Base-by-base conservation (phyloP, 2,888 invertebrate species). In the Dioctria rufipes region DNA sequence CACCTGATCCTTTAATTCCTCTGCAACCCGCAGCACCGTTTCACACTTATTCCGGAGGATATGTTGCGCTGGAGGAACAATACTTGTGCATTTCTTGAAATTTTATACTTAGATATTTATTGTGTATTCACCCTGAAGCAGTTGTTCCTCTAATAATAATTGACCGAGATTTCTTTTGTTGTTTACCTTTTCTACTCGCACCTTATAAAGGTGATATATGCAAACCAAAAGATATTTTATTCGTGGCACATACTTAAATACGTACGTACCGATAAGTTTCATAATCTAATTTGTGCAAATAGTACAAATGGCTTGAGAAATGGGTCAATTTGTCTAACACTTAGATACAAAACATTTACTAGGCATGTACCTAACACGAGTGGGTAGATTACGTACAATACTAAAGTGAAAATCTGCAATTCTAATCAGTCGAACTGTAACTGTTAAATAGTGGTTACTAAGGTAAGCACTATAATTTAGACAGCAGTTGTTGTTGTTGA, bases 341-440 rank as follows among this genome's bases (percentile, higher is more conserved):
- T 40, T 25, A 25, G 65, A 42, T 65, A n/a, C 65, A 42, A n/a
- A n/a, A 65, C 40, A 13, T 42, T 13, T 65, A 40, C n/a, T n/a
- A 13, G 42, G 65, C 40, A 65, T 65, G 65, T 42, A 65, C 40
- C 40, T 42, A 65, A 65, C 65, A 5, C 42, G 40, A 13, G 9
- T 5, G 39, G 4, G 3, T 37, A 2, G 42, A 11, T 13, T 40
- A 25, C 63, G 63, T 63, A 42, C 63, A n/a, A 42, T 63, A 40
- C 37, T 39, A 42, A 25, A 25, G 25, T 42, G 63, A 63, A 39
- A 40, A 65, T 65, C 65, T 65, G 65, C 65, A 65, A 65, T 65
- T 65, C 65, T 65, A 65, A 65, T 65, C 65, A 65, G 65, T 5
- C 9, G 5, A 39, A n/a, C 40, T 65, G 63, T 42, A 65, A 65